Base-by-base conservation (phyloP, 2,888 invertebrate species). In the Dasysyrphus albostriatus region DNA sequence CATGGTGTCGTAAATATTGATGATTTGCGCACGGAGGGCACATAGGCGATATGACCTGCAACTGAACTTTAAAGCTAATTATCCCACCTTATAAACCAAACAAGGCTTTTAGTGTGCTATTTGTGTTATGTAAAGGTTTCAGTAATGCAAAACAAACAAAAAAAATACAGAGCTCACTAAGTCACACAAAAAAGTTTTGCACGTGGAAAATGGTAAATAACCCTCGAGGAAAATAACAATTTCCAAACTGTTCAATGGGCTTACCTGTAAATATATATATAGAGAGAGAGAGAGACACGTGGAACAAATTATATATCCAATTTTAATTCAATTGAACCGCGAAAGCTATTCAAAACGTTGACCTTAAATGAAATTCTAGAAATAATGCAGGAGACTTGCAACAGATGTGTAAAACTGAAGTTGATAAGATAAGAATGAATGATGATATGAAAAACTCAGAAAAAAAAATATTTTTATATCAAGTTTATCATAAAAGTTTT, bases 51-150 rank as follows among this genome's bases (percentile, higher is more conserved):
- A 88, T 90, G 90, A 90, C 91, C 91, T 90, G 90, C 85, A 82
- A 89, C 80, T 91, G 90, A 91, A 90, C 91, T 89, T 88, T 89
- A 90, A 90, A 91, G 90, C 91, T 91, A 90, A 88, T 88, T 88
- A 88, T 83, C 85, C 49, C 76, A 51, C 72, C 75, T n/a, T 83
- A 78, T 24, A 83, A 77, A 44, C 63, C 75, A 29, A 73, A 61
- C 61, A 73, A 81, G 84, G 84, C 76, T 84, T 75, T 63, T 12
- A 4, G 12, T 42, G 42, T 56, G 44, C 56, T 34, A 14, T 39
- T 39, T 70, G 12, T 19, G 16, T 51, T 61, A 69, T 29, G 56
- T 72, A 37, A 51, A 24, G 29, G 63, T 44, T 63, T 19, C n/a
- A 34, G 42, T 44, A 54, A 63, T 39, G 70, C 63, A 58, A 80